Evolutionary conservation across 2,797 vertebrate genomes (phyloP).

Genomic region (Danio kyathit): DNA sequence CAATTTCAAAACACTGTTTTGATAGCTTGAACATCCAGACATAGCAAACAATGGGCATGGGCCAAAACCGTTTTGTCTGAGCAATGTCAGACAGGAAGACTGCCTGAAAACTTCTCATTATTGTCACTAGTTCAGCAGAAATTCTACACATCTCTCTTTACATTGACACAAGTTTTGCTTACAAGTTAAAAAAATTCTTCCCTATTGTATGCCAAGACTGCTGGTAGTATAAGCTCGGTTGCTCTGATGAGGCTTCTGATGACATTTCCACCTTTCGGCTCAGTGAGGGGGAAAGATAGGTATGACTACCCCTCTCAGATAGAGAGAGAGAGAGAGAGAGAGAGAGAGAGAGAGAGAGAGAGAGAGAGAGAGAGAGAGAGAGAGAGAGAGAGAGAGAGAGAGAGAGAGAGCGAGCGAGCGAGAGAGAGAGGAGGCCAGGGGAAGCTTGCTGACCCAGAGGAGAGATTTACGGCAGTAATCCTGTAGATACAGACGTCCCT

Average conservation of each 20-base stretch:
- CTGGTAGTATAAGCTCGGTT: neutral
- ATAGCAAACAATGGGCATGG: neutral
- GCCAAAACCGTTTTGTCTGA: neutral
- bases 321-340: too few species aligned
- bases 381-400: too few species aligned
- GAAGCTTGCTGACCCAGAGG: conserved; percentile 28
- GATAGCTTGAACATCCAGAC: neutral
- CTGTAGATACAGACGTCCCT: conserved; percentile 44
- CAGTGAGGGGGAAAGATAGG: conserved; percentile 32
- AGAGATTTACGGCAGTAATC: conserved; percentile 48
- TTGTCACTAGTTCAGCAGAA: neutral
- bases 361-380: too few species aligned
- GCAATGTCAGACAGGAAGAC: neutral
- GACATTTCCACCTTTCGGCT: conserved; percentile 41
- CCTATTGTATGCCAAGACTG: neutral
- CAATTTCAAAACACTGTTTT: too few species aligned
- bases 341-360: too few species aligned
- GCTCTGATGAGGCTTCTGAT: conserved; percentile 41
- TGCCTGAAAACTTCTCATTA: neutral
- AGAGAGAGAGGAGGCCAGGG: neutral
- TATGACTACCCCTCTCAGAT: conserved; percentile 20
- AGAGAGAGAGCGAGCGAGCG: neutral
- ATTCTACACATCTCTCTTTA: neutral
- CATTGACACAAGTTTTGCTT: neutral
- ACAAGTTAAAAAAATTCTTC: neutral